phyloP scores from a whole-genome alignment of 2,113 vertebrate species.

The Ictalurus punctatus region DNA sequence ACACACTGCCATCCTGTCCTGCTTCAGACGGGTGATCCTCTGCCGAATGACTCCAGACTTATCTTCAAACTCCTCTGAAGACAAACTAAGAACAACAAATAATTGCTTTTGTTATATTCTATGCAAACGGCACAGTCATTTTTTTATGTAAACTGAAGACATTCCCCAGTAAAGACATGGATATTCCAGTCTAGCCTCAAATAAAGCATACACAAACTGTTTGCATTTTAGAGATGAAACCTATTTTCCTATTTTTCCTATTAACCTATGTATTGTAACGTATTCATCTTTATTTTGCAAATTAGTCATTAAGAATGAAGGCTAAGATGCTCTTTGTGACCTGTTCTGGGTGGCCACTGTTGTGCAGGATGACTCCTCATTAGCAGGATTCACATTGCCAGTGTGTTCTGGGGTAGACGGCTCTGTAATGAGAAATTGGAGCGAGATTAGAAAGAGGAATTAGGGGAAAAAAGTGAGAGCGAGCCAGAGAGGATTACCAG shows the following conservation, averaged over 20 bases:
- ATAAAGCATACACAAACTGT: background rate
- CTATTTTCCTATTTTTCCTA: background rate
- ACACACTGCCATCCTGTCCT: conserved; percentile 72
- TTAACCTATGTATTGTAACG: no score
- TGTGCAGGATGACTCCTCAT: conserved; percentile 65
- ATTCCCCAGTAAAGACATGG: background rate
- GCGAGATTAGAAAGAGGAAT: background rate
- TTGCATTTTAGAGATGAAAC: background rate
- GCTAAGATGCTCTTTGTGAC: background rate
- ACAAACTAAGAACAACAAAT: conserved; percentile 43
- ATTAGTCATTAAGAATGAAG: background rate
- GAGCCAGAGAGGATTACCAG: background rate
- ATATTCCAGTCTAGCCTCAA: background rate
- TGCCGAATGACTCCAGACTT: conserved; percentile 70
- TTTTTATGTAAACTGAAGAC: background rate
- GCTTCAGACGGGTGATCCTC: conserved; percentile 71
- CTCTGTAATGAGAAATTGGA: conserved; percentile 53
- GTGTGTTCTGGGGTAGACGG: conserved; percentile 35
- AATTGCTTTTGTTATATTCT: background rate
- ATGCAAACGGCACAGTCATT: background rate
- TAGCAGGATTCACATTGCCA: conserved; percentile 42
- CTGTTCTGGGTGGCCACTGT: conserved; percentile 55
- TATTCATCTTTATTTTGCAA: background rate
- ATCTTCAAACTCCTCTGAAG: conserved; percentile 47
- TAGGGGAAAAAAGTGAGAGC: background rate